Conservation (phyloP, 53 echinoderm and acorn worm genomes). For the Glandiceps talaboti region DNA sequence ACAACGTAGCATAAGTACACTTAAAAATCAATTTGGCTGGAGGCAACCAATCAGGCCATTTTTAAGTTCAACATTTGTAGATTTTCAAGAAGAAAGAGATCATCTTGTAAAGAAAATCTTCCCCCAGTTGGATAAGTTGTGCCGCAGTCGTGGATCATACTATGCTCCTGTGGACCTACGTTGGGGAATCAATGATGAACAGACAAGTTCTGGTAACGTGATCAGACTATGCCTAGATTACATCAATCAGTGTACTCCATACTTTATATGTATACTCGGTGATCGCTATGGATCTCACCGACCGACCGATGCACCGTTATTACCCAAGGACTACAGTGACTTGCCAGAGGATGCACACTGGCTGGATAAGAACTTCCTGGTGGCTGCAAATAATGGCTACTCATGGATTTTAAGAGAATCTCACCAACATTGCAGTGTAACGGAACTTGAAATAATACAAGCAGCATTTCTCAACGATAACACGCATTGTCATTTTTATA, state of each 20-base stretch:
- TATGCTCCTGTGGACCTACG: conserved; percentile 86
- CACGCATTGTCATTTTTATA: conserved; percentile 67
- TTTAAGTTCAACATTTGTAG: conserved; percentile 84
- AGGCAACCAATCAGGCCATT: conserved; percentile 82
- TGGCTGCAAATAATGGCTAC: conserved; percentile 72
- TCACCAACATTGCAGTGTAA: conserved; percentile 76
- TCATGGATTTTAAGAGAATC: conserved; percentile 83
- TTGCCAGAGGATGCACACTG: conserved; percentile 22
- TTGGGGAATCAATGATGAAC: conserved; percentile 86
- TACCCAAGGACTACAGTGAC: conserved; percentile 21
- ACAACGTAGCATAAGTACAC: conserved; percentile 39
- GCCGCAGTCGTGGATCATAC: conserved; percentile 58
- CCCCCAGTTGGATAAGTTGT: conserved; percentile 63
- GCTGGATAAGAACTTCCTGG: conserved; percentile 75
- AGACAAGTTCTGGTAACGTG: conserved; percentile 61
- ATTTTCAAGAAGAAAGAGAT: conserved; percentile 81
- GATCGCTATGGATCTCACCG: conserved; percentile 85
- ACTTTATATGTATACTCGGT: conserved; percentile 86
- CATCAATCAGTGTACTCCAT: conserved; percentile 69
- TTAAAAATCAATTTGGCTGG: conserved; percentile 43
- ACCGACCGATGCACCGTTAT: conserved; percentile 25
- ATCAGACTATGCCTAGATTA: conserved; percentile 84
- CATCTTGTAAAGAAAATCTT: conserved; percentile 70
- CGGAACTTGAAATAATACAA: conserved; percentile 86
- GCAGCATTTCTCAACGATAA: conserved; percentile 80